Conservation (phyloP, 2,113 vertebrate species). For the Dryoscopus gambensis region DNA sequence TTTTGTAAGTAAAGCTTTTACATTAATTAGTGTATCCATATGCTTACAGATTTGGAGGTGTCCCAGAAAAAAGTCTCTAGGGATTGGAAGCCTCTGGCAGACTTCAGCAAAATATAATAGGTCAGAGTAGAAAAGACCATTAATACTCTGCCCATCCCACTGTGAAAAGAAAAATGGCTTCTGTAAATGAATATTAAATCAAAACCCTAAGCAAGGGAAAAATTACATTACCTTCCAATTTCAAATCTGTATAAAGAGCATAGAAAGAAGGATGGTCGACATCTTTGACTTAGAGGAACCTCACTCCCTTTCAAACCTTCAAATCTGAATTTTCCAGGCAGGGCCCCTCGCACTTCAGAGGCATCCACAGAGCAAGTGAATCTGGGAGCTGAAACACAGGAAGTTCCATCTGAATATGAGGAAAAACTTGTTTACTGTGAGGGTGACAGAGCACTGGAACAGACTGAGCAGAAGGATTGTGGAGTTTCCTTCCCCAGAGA, state of each 20-base stretch:
- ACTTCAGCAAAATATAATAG: background rate
- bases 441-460: background rate
- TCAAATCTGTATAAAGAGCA: background rate
- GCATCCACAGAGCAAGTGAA: background rate
- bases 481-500: background rate
- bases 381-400: background rate
- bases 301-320: background rate
- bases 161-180: background rate
- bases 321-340: background rate
- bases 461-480: background rate
- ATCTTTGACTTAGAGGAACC: background rate
- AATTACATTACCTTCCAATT: background rate
- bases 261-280: background rate
- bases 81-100: conserved; percentile 7
- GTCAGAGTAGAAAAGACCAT: background rate
- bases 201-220: background rate
- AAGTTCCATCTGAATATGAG: background rate
- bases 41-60: background rate
- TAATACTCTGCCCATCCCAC: background rate
- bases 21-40: background rate
- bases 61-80: conserved; percentile 33
- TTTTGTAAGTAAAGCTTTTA: conserved; percentile 13
- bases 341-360: background rate
- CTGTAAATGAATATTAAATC: background rate
- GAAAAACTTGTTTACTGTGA: background rate